phyloP scores from a whole-genome alignment of 64 coral and sea anemone species.

The Montipora capricornis region DNA sequence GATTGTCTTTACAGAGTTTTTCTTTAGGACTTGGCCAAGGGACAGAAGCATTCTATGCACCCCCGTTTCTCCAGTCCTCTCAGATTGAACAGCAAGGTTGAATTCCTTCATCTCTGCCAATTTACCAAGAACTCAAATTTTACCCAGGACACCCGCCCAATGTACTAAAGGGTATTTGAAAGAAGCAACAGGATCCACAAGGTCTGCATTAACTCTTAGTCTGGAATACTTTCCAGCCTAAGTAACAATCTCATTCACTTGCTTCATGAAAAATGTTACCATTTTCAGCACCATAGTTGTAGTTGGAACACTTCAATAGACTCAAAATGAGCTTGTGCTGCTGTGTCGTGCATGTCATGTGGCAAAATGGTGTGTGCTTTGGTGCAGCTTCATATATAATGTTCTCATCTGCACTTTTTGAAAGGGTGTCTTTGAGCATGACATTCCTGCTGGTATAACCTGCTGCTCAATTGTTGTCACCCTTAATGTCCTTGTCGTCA shows the following conservation, averaged over 20 bases:
- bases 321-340: slow-evolving; percentile 23
- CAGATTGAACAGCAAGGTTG: slow-evolving; percentile 21
- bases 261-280: slow-evolving; percentile 5
- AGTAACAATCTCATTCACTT: slow-evolving; percentile 17
- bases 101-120: slow-evolving; percentile 37
- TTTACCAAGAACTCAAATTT: slow-evolving; percentile 13
- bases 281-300: neutral
- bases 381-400: neutral
- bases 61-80: slow-evolving; percentile 22
- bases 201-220: neutral
- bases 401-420: neutral
- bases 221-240: neutral
- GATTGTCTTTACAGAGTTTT: neutral
- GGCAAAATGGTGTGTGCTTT: slow-evolving; percentile 32
- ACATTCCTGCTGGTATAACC: neutral
- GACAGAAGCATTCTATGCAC: slow-evolving; percentile 32
- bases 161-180: slow-evolving; percentile 42
- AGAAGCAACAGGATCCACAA: neutral
- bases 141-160: slow-evolving; percentile 33
- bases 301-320: slow-evolving; percentile 21
- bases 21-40: slow-evolving; percentile 6
- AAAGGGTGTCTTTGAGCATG: neutral
- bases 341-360: neutral
- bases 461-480: neutral
- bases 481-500: neutral